Evolutionary conservation across 2,797 vertebrate genomes (phyloP), one percentile per base, ranked within the genome.

Genomic region (Enteromius mattozi): DNA sequence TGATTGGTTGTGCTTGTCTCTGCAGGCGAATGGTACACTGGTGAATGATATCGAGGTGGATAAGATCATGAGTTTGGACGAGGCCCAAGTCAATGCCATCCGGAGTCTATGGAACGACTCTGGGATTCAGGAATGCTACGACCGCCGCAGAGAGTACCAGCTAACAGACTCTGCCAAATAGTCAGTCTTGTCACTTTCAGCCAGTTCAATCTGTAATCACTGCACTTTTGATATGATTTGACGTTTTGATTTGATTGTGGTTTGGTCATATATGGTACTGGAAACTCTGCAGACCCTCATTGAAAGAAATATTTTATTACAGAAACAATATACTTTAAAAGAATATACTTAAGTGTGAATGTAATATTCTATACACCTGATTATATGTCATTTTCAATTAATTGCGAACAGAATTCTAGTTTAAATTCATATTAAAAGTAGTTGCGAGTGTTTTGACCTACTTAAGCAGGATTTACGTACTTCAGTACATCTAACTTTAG

Each of bases 11-110:
- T 75, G 12, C 83, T 66, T 79, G 35, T 88, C 63, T 86, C 51
- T 89, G 42, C 78, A 98, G 97, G 89, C 90, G 66, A 87, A 93
- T 21, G 93, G 94, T 24, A 86, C 88, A 81, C 61, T 93, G 16
- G 88, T 97, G 86, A 92, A 93, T 89, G 95, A 96, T 80, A 93
- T 97, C 76, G 95, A 97, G 69, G 95, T 96, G 71, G 96, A 96
- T 86, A 96, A 96, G 88, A 93, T 96, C 68, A 86, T 91, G 30
- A 78, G 88, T 0, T 86, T 97, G 19, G 93, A 96, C 56, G 87
- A 84, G 81, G 89, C 87, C 65, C 92, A 96, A 3, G 91, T 87
- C 6, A 90, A 86, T 54, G 95, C 93, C 84, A 93, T 97, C 86
- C 92, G 91, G 87, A 92, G 91, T 78, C 93, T 98, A 56, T 98